Percentiles rank a stretch among this genome's conserved stretches.
Evolutionary conservation across 2,113 vertebrate species (phyloP).

Genomic region (Ammodytes dubius): DNA sequence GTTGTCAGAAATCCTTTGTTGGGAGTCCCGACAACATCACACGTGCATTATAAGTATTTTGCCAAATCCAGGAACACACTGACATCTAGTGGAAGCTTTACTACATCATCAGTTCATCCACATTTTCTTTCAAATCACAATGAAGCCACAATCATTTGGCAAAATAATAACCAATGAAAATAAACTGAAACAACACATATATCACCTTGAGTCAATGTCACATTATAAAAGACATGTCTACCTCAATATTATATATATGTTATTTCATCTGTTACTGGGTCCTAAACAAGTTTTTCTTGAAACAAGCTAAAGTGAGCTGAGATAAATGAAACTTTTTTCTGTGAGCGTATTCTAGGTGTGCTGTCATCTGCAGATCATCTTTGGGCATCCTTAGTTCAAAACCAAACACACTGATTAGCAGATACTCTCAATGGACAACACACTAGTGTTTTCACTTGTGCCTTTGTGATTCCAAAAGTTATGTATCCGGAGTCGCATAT

Average conservation of each 20-base stretch:
- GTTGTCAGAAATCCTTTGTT: neutral
- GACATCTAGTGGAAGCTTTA: constrained; percentile 59
- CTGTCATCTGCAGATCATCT: neutral
- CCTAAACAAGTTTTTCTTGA: no score
- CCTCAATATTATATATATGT: no score
- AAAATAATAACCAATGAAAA: neutral
- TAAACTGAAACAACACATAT: neutral
- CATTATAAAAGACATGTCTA: neutral
- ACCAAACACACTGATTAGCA: no score
- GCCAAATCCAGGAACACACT: constrained; percentile 31
- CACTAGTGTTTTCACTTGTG: no score
- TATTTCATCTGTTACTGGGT: no score
- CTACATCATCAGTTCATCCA: neutral
- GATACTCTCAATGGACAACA: no score
- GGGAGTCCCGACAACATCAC: neutral
- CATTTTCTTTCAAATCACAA: neutral
- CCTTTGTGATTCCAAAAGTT: no score
- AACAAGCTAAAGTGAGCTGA: neutral
- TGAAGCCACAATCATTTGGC: neutral
- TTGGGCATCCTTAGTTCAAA: neutral
- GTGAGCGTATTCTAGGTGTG: neutral
- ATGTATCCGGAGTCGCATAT: no score
- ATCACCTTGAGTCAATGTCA: neutral
- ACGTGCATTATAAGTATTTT: neutral
- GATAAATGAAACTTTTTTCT: no score